A percentile compares a stretch with the other conserved stretches of the same genome.
phyloP scores from a whole-genome alignment of 2,113 vertebrate species.

The Sorex fumeus region DNA sequence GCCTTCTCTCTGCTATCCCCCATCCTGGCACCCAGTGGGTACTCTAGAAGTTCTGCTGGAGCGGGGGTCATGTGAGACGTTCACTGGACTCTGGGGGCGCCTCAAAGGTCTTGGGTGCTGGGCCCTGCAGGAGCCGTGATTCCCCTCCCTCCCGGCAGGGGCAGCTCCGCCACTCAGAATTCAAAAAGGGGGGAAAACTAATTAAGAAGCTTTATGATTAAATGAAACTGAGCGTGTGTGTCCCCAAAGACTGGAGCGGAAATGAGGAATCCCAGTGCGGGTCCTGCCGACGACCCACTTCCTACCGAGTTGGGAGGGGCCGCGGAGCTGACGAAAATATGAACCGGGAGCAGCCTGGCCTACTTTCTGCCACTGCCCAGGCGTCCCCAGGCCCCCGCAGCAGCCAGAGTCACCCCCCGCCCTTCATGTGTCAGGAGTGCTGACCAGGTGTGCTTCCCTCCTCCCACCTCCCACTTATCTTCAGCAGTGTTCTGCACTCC shows the following conservation, averaged over 20 bases:
- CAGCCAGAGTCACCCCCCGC: fast-evolving
- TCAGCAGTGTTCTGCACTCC: background rate
- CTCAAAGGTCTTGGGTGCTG: background rate
- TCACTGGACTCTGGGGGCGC: fast-evolving
- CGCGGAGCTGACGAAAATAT: background rate
- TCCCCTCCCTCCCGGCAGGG: slow-evolving; percentile 26
- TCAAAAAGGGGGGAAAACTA: slow-evolving; percentile 80
- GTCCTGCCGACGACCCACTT: slow-evolving; percentile 89
- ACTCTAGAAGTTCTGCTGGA: background rate
- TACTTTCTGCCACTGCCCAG: slow-evolving; percentile 32
- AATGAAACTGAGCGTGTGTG: slow-evolving; percentile 86
- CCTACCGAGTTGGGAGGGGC: slow-evolving; percentile 48
- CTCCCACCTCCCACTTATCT: fast-evolving
- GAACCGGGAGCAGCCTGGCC: slow-evolving; percentile 41
- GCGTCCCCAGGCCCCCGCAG: background rate
- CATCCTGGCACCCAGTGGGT: background rate
- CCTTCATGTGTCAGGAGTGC: background rate
- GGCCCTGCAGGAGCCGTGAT: background rate
- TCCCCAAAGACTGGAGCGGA: slow-evolving; percentile 87
- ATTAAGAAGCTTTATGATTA: slow-evolving; percentile 90
- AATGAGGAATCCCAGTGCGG: slow-evolving; percentile 85
- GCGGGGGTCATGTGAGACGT: background rate
- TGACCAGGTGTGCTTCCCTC: fast-evolving
- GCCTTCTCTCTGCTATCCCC: background rate
- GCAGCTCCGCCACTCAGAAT: slow-evolving; percentile 75